A percentile compares a stretch with the other conserved stretches of the same genome.
Evolutionary conservation across 2,113 vertebrate species (phyloP).

Genomic region (Austrofundulus limnaeus): DNA sequence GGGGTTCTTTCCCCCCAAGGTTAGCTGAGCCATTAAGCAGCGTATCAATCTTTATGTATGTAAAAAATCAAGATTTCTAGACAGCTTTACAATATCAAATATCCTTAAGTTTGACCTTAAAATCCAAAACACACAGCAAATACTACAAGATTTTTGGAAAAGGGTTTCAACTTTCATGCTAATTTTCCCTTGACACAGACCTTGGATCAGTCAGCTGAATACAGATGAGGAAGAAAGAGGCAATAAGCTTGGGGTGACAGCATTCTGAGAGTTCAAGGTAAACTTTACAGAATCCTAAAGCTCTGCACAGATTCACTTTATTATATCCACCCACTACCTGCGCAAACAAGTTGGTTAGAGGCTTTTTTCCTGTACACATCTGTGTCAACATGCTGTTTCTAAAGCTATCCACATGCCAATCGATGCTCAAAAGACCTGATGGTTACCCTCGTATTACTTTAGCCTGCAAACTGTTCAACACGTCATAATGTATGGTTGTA

Average conservation of each 20-base stretch:
- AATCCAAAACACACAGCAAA: conserved; percentile 6
- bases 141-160: no score
- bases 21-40: neutral
- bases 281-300: conserved; percentile 16
- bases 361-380: conserved; percentile 14
- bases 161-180: no score
- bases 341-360: conserved; percentile 22
- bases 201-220: neutral
- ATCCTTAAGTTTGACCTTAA: neutral
- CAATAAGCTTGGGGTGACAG: conserved; percentile 6
- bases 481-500: conserved; percentile 3
- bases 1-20: neutral
- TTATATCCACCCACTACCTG: conserved; percentile 9
- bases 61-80: neutral
- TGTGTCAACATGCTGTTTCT: conserved; percentile 15
- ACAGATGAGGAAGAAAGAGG: neutral
- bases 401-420: conserved; percentile 6
- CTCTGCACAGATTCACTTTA: conserved; percentile 1
- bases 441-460: neutral
- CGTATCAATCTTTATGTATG: neutral
- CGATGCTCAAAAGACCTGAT: neutral
- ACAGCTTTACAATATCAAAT: neutral
- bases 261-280: conserved; percentile 7
- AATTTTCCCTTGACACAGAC: neutral
- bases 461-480: neutral